Conservation (phyloP, 1,140 invertebrate species). For the Zophobas morio region DNA sequence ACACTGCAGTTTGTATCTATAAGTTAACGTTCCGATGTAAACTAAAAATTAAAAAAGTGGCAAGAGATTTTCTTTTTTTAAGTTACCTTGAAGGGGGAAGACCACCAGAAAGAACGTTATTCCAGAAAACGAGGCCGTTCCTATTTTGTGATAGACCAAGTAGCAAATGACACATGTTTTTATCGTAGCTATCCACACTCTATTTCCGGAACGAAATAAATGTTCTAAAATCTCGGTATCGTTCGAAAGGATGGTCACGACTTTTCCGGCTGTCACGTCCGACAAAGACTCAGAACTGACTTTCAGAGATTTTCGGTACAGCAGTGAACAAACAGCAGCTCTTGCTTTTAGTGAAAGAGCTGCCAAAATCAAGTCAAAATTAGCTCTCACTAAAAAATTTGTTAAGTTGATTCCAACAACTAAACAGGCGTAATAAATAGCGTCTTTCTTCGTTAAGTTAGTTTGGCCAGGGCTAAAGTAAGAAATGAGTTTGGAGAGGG, state of each 20-base stretch:
- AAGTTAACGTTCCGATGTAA: slow-evolving; percentile 78
- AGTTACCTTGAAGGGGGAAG: slow-evolving; percentile 83
- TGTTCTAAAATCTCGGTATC: slow-evolving; percentile 82
- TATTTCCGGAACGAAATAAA: slow-evolving; percentile 75
- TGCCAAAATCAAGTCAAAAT: slow-evolving; percentile 81
- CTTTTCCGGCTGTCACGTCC: slow-evolving; percentile 84
- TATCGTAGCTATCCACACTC: slow-evolving; percentile 78
- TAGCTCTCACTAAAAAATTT: slow-evolving; percentile 80
- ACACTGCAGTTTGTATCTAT: slow-evolving; percentile 76
- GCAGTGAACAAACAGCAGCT: slow-evolving; percentile 82
- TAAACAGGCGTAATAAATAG: slow-evolving; percentile 79
- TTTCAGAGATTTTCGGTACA: slow-evolving; percentile 84
- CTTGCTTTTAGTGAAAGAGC: slow-evolving; percentile 82
- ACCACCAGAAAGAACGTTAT: slow-evolving; percentile 84
- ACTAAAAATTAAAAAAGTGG: slow-evolving; percentile 67
- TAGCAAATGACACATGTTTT: slow-evolving; percentile 82
- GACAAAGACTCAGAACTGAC: slow-evolving; percentile 76
- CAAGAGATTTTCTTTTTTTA: slow-evolving; percentile 2
- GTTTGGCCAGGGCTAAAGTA: slow-evolving; percentile 73
- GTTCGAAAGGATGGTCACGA: slow-evolving; percentile 90
- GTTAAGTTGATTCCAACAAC: slow-evolving; percentile 78
- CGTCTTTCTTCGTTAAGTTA: slow-evolving; percentile 66
- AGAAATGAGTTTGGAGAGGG: slow-evolving; percentile 77
- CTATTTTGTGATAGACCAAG: slow-evolving; percentile 82
- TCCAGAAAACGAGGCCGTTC: slow-evolving; percentile 81